Conservation (phyloP, 2,797 vertebrate species). For the Melanotaenia boesemani region DNA sequence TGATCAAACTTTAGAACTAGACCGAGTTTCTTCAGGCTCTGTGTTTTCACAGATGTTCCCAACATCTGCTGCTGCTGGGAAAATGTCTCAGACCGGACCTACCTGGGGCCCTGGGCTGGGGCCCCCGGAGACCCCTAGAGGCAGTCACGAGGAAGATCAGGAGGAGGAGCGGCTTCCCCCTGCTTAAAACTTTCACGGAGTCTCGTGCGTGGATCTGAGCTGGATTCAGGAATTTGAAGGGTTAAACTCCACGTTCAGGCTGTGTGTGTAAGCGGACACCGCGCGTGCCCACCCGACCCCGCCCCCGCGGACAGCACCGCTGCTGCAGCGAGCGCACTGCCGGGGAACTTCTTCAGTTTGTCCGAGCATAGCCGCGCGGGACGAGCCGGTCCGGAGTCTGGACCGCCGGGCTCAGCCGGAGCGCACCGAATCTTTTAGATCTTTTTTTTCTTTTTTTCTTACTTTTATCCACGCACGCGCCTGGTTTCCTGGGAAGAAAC, state of each 20-base stretch:
- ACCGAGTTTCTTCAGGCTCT: too few relatives aligned
- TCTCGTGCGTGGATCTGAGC: not conserved
- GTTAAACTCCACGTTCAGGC: constrained; percentile 30
- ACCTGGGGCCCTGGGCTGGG: constrained; percentile 36
- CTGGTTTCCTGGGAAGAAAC: too few relatives aligned
- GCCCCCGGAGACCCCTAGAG: not conserved
- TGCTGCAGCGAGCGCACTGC: constrained; percentile 42
- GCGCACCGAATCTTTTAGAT: too few relatives aligned
- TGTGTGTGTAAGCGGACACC: constrained; percentile 42
- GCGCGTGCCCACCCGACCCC: constrained; percentile 55
- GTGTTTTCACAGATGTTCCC: constrained; percentile 68
- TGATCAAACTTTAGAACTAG: not conserved
- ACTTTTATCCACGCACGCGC: too few relatives aligned
- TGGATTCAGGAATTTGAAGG: not conserved
- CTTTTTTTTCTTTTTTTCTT: too few relatives aligned
- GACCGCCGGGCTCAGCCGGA: too few relatives aligned
- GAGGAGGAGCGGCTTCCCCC: not conserved
- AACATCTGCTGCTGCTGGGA: constrained; percentile 19
- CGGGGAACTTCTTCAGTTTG: constrained; percentile 38
- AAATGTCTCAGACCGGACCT: constrained; percentile 36
- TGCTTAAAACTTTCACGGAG: too few relatives aligned
- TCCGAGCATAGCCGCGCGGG: not conserved
- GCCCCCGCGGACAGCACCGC: constrained; percentile 52
- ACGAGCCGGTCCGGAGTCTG: constrained; percentile 5
- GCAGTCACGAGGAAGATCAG: too few relatives aligned